Base-by-base conservation (phyloP, 2,113 vertebrate species). In the Epinephelus moara region DNA sequence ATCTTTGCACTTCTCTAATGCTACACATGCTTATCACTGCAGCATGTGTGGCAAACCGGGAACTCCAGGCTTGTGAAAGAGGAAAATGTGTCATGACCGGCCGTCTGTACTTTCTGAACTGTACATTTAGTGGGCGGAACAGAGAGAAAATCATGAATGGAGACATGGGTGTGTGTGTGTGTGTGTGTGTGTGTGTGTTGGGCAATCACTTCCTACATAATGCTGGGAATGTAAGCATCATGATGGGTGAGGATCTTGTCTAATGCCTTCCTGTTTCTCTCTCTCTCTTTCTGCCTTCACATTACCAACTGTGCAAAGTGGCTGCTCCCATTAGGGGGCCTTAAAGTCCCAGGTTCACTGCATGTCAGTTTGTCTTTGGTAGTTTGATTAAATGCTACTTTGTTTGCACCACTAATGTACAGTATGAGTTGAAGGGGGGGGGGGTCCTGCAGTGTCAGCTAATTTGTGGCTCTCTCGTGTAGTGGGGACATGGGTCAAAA, bases 141-240 rank as follows among this genome's bases (percentile, higher is more conserved):
- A 59, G 18, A 66, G 66, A 79, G 80, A 85, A 91, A 88, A 61
- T 89, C 82, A 91, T 93, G 91, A 94, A 94, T 94, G 92, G 68
- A 85, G 80, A 84, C 84, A 79, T 56, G 67, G 4, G 50, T 63
- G 56, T 75, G 69, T 30, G 3, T 30, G 30, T 78, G 68, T 78
- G 33, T 66, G 59, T 71, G 61, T 78, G 68, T 78, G 33, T 66
- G 59, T 71, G 61, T 75, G 68, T 27, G 23, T 87, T 79, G 52
- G 6, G 70, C 49, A 90, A 88, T 85, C 37, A n/a, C 59, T 69
- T 80, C 49, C 50, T 40, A 9, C 49, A 75, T 64, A 23, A 40
- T 80, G 69, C 72, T 81, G 87, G 81, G 78, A 92, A 91, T 77
- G 21, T 6, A 62, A 59, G 70, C 50, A 33, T 69, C 2, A 23